Conservation (phyloP, 2,888 invertebrate genomes). For the Plebejus anna region DNA sequence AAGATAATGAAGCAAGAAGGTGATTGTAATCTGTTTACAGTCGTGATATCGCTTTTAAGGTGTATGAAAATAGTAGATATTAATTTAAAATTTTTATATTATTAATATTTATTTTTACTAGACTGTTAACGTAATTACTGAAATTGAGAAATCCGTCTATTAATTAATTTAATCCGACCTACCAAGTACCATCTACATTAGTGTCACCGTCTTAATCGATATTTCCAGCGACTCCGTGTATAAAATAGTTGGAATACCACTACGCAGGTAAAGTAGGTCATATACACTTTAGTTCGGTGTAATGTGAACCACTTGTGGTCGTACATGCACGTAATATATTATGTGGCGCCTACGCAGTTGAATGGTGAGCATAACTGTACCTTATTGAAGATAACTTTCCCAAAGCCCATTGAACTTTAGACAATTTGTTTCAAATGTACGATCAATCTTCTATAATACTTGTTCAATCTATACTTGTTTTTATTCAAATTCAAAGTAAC, state of each 20-base stretch:
- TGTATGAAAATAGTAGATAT: too few relatives aligned
- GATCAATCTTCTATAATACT: too few relatives aligned
- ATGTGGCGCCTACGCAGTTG: constrained; percentile 1
- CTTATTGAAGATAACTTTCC: neutral
- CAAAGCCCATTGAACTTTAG: neutral
- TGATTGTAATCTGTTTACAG: too few relatives aligned
- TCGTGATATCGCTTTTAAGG: too few relatives aligned
- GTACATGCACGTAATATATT: neutral
- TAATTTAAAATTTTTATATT: too few relatives aligned
- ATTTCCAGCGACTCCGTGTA: neutral
- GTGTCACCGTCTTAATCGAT: constrained; percentile 1
- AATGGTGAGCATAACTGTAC: neutral
- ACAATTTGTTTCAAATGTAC: neutral
- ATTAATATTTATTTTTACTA: too few relatives aligned
- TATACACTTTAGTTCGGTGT: neutral
- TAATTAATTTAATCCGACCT: neutral
- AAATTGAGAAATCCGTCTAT: neutral
- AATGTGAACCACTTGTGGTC: constrained; percentile 2
- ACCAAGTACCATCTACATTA: neutral
- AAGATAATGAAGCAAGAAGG: too few relatives aligned
- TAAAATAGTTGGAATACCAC: neutral
- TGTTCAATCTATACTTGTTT: neutral
- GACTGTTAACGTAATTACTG: too few relatives aligned
- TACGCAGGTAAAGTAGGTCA: neutral
- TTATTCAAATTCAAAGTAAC: too few relatives aligned